phyloP scores from a whole-genome alignment of 2,888 invertebrate genomes.

The Morinoia aosen region DNA sequence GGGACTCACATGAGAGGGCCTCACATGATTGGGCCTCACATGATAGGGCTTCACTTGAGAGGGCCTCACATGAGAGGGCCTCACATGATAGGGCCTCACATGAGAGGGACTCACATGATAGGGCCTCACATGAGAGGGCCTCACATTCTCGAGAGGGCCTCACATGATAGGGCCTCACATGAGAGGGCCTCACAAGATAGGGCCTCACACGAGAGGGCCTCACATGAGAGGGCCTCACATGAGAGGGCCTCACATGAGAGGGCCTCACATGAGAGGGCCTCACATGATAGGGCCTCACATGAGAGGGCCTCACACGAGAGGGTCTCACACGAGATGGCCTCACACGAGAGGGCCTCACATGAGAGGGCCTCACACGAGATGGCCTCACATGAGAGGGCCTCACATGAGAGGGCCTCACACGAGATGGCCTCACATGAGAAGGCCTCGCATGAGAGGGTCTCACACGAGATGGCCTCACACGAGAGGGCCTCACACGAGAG shows the following conservation, averaged over 20 bases:
- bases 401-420: too few relatives aligned
- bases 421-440: too few relatives aligned
- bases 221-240: not conserved
- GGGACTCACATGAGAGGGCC: not conserved
- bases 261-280: not conserved
- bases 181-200: too few relatives aligned
- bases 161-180: too few relatives aligned
- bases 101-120: not conserved
- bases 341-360: not conserved
- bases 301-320: not conserved
- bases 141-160: too few relatives aligned
- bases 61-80: not conserved
- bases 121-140: not conserved
- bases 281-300: not conserved
- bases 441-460: not conserved
- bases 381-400: too few relatives aligned
- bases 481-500: not conserved
- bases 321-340: not conserved
- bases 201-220: not conserved
- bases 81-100: not conserved
- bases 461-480: not conserved
- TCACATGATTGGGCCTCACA: not conserved
- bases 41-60: not conserved
- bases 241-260: not conserved
- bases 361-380: not conserved